A percentile compares a stretch with the other conserved stretches of the same genome.
phyloP scores from a whole-genome alignment of 2,888 invertebrate genomes.

The Isoperla grammatica region DNA sequence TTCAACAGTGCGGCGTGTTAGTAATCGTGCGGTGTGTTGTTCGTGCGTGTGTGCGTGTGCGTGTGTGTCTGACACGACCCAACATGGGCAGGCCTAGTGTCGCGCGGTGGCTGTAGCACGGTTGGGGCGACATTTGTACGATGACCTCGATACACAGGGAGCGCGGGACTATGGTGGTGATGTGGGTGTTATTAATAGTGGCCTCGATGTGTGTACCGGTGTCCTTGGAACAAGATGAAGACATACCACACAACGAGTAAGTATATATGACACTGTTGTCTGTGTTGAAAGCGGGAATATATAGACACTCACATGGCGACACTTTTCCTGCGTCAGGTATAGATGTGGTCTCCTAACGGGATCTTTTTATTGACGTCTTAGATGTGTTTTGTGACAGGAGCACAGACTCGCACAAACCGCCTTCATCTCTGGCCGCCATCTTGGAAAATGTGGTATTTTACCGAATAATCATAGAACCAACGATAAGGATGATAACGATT shows the following conservation, averaged over 20 bases:
- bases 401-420: too few species aligned
- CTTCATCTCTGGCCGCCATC: too few species aligned
- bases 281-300: too few species aligned
- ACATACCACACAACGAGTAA: conserved; percentile 88
- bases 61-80: not conserved
- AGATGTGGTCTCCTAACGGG: too few species aligned
- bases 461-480: too few species aligned
- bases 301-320: too few species aligned
- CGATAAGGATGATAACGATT: too few species aligned
- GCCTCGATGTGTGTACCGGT: conserved; percentile 39
- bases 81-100: not conserved
- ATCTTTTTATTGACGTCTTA: too few species aligned
- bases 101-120: not conserved
- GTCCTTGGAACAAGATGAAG: conserved; percentile 74
- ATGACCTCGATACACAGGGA: not conserved
- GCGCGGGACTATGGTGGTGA: not conserved
- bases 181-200: conserved; percentile 42
- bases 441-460: too few species aligned
- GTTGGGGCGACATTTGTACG: not conserved
- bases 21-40: not conserved
- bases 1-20: not conserved
- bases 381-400: too few species aligned
- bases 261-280: conserved; percentile 40
- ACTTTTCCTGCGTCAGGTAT: too few species aligned
- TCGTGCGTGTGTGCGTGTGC: not conserved